Percentiles rank a stretch among this genome's conserved stretches.
These are phyloP conservation scores for Troides oblongomaculatus DNA, from an alignment of 2,888 invertebrate genomes.

Conservation along the genomic window DNA sequence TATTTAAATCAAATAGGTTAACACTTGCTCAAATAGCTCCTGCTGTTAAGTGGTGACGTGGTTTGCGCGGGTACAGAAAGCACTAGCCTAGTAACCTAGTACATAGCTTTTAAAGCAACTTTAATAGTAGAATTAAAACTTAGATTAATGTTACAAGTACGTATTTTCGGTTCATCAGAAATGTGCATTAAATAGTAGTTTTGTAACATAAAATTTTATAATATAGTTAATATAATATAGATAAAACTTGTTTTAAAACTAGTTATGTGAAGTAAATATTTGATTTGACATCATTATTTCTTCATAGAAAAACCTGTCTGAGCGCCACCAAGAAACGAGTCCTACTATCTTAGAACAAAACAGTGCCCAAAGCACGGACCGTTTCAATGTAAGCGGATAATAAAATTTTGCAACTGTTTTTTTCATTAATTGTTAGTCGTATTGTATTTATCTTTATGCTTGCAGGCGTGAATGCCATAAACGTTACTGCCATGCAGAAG, in stretches of 20 bases:
- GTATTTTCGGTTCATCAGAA: background rate
- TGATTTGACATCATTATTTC: conserved; percentile 27
- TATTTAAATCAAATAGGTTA: no score
- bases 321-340: conserved; percentile 19
- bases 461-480: conserved; percentile 28
- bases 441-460: conserved; percentile 28
- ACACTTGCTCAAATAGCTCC: no score
- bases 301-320: conserved; percentile 24
- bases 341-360: conserved; percentile 24
- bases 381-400: conserved; percentile 30
- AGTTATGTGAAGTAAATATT: conserved; percentile 9
- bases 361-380: conserved; percentile 24
- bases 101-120: no score
- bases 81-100: no score
- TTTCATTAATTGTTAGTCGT: conserved; percentile 27
- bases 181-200: background rate
- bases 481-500: conserved; percentile 29
- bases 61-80: no score
- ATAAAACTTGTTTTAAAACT: background rate
- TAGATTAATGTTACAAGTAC: background rate
- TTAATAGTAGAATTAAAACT: background rate
- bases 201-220: background rate
- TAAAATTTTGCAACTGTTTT: conserved; percentile 26
- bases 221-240: background rate
- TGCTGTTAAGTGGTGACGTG: no score